Evolutionary conservation across 2,113 vertebrate species (phyloP).

Genomic region (Lagopus muta): DNA sequence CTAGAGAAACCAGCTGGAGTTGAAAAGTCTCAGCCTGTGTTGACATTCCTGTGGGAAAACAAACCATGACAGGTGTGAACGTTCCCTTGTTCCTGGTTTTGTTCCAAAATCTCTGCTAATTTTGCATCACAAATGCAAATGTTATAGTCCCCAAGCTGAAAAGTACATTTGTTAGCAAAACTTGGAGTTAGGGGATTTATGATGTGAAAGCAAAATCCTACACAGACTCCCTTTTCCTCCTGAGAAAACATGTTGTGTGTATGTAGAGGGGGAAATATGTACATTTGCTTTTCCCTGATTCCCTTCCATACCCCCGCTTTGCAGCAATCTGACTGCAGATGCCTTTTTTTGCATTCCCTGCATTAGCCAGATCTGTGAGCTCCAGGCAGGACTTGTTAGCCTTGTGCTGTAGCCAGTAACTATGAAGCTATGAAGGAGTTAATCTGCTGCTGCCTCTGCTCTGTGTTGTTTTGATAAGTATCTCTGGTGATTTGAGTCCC

Average conservation of each 20-base stretch:
- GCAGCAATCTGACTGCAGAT: not conserved
- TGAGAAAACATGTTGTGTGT: not conserved
- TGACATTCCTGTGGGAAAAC: conserved; percentile 61
- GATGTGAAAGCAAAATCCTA: not conserved
- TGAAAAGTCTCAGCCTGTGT: conserved; percentile 56
- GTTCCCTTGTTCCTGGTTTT: conserved; percentile 28
- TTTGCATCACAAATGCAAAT: conserved; percentile 17
- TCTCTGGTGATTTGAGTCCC: conserved; percentile 66
- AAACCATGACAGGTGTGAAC: conserved; percentile 64
- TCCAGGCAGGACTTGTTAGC: not conserved
- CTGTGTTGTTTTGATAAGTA: conserved; percentile 65
- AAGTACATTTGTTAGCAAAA: not conserved
- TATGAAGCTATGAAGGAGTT: conserved; percentile 40
- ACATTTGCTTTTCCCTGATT: not conserved
- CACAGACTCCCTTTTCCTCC: not conserved
- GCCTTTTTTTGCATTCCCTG: not conserved
- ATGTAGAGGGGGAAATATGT: rapidly evolving
- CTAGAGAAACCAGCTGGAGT: conserved; percentile 46
- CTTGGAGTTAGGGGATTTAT: not conserved
- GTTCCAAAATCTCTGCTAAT: conserved; percentile 35
- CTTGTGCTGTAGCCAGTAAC: not conserved
- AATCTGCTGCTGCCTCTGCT: conserved; percentile 53
- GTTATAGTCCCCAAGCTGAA: conserved; percentile 9
- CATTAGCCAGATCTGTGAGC: not conserved
- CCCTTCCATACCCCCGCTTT: not conserved